Percentiles rank a stretch among this genome's conserved stretches.
Evolutionary conservation across 2,888 invertebrate species (phyloP).

Genomic region (Catotricha subobsoleta): DNA sequence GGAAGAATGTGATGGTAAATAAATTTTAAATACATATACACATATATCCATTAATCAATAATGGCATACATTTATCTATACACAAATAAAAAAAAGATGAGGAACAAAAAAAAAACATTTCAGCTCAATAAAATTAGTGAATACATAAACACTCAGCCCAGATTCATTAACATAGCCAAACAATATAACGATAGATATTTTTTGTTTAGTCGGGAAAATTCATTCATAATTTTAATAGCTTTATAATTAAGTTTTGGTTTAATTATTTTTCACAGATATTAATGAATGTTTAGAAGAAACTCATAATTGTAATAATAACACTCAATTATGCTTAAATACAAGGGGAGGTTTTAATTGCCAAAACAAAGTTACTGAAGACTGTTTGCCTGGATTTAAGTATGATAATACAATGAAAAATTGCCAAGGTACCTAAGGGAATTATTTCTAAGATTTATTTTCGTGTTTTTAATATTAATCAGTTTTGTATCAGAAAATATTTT

Average conservation of each 20-base stretch:
- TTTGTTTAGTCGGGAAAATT: no score
- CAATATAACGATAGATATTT: no score
- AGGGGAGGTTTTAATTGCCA: slow-evolving; percentile 52
- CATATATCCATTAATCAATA: neutral
- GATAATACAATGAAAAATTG: slow-evolving; percentile 35
- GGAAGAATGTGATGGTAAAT: slow-evolving; percentile 41
- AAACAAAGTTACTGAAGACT: slow-evolving; percentile 41
- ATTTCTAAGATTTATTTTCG: no score
- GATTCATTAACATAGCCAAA: no score
- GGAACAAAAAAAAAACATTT: neutral
- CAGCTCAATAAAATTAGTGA: neutral
- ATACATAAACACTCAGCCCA: no score
- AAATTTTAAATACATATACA: neutral
- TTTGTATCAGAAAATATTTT: no score
- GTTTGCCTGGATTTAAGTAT: slow-evolving; percentile 45
- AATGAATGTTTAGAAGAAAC: slow-evolving; percentile 49
- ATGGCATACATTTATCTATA: neutral
- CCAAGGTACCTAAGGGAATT: slow-evolving; percentile 32
- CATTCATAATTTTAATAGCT: no score
- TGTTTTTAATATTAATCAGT: no score
- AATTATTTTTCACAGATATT: slow-evolving; percentile 37
- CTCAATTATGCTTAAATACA: slow-evolving; percentile 52
- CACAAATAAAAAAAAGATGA: neutral
- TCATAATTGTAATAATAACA: slow-evolving; percentile 45
- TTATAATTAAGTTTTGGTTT: no score